Percentiles rank a stretch among this genome's conserved stretches.
Evolutionary conservation across 2,888 invertebrate species (phyloP).

Genomic region (Strigamia crassipes): DNA sequence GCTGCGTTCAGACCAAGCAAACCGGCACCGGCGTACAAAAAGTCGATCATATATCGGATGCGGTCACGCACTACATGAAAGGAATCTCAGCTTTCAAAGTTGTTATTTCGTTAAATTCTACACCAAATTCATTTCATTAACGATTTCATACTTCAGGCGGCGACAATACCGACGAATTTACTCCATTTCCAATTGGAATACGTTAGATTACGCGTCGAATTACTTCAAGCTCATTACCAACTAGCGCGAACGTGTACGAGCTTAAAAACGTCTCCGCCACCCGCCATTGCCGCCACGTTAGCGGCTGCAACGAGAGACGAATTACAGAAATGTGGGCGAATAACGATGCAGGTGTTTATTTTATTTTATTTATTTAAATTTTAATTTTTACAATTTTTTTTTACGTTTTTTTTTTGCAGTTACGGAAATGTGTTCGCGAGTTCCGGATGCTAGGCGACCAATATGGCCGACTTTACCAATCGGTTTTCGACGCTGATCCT

Average conservation of each 20-base stretch:
- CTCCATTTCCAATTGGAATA: slow-evolving; percentile 78
- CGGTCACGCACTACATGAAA: slow-evolving; percentile 69
- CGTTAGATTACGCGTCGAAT: slow-evolving; percentile 73
- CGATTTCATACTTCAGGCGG: slow-evolving; percentile 68
- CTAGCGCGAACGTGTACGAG: slow-evolving; percentile 72
- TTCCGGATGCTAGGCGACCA: slow-evolving; percentile 73
- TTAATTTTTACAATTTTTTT: no score
- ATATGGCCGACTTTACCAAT: slow-evolving; percentile 77
- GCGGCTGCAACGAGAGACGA: slow-evolving; percentile 73
- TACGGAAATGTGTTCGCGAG: slow-evolving; percentile 75
- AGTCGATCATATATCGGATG: slow-evolving; percentile 62
- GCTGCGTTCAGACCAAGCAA: slow-evolving; percentile 51
- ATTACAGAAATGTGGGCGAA: slow-evolving; percentile 76
- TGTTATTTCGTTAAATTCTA: no score
- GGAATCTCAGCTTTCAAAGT: slow-evolving; percentile 68
- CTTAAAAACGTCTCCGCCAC: slow-evolving; percentile 86
- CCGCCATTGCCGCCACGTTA: slow-evolving; percentile 83
- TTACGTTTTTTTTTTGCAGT: slow-evolving; percentile 60
- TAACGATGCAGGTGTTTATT: slow-evolving; percentile 70
- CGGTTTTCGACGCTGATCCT: slow-evolving; percentile 84
- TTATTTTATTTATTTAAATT: slow-evolving; percentile 32
- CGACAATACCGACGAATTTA: slow-evolving; percentile 68
- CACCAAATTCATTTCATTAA: no score
- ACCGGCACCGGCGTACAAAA: slow-evolving; percentile 48
- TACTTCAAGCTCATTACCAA: slow-evolving; percentile 71